A percentile compares a stretch with the other conserved stretches of the same genome.
Evolutionary conservation across 2,797 vertebrate genomes (phyloP).

Genomic region (Coregonus ussuriensis): DNA sequence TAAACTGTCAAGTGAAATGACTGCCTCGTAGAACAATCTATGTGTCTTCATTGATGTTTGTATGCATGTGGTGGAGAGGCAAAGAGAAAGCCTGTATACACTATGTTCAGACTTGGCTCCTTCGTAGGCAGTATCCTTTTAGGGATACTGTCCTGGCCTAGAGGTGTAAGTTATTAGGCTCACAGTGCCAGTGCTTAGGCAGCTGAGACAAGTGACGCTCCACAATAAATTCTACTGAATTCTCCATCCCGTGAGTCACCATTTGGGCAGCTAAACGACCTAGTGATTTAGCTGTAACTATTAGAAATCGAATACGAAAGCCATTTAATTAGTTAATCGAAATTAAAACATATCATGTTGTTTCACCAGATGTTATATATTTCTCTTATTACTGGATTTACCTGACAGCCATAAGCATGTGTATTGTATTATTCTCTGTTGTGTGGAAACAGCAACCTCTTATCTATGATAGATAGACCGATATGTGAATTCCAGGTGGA

Average conservation of each 20-base stretch:
- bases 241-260: neutral
- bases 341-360: conserved; percentile 12
- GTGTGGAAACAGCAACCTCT: neutral
- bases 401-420: neutral
- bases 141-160: no score
- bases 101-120: neutral
- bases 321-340: conserved; percentile 1
- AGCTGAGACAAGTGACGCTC: neutral
- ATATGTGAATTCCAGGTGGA: neutral
- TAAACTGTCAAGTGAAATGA: no score
- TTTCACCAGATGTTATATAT: conserved; percentile 1
- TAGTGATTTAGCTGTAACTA: neutral
- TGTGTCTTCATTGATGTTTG: neutral
- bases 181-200: neutral
- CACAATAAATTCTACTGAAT: neutral
- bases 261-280: conserved; percentile 10
- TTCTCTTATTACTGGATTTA: neutral
- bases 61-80: neutral
- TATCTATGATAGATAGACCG: neutral
- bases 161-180: no score
- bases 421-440: neutral
- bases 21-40: no score
- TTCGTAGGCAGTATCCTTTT: neutral
- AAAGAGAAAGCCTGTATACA: neutral
- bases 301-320: no score